Evolutionary conservation across 2,797 vertebrate genomes (phyloP).

Genomic region (Crypturellus tataupa): DNA sequence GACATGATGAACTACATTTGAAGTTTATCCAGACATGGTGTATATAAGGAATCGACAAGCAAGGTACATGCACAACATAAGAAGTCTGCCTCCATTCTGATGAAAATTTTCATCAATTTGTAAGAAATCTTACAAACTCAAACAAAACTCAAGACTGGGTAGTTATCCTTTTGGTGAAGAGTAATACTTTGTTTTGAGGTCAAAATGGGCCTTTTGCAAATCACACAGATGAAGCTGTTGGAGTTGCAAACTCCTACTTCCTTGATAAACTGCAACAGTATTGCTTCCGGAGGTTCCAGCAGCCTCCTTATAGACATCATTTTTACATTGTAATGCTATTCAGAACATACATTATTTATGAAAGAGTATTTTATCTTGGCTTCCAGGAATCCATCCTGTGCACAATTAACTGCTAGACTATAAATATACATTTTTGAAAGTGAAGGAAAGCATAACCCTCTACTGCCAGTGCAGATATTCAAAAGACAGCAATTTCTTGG

Average conservation of each 20-base stretch:
- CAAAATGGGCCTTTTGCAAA: constrained; percentile 2
- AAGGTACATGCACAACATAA: neutral
- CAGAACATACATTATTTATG: constrained; percentile 16
- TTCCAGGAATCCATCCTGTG: constrained; percentile 19
- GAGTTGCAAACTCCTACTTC: neutral
- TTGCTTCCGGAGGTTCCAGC: neutral
- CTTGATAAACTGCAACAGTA: neutral
- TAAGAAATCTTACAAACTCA: neutral
- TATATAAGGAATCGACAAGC: neutral
- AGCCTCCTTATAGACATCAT: neutral
- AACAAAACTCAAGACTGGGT: neutral
- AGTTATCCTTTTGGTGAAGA: neutral
- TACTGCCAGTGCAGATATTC: neutral
- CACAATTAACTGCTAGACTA: constrained; percentile 1
- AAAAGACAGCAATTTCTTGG: constrained; percentile 21
- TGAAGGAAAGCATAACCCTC: neutral
- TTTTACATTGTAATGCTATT: constrained; percentile 1
- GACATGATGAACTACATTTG: neutral
- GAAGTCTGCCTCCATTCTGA: neutral
- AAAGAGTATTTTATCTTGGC: constrained; percentile 14
- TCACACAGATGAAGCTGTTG: neutral
- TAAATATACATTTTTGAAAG: constrained; percentile 33
- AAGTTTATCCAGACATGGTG: neutral
- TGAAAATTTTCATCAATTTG: constrained; percentile 9
- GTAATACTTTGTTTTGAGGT: neutral